A percentile compares a stretch with the other conserved stretches of the same genome.
Conservation (phyloP, 1,140 invertebrate genomes). For the Steinernema khuongi region DNA sequence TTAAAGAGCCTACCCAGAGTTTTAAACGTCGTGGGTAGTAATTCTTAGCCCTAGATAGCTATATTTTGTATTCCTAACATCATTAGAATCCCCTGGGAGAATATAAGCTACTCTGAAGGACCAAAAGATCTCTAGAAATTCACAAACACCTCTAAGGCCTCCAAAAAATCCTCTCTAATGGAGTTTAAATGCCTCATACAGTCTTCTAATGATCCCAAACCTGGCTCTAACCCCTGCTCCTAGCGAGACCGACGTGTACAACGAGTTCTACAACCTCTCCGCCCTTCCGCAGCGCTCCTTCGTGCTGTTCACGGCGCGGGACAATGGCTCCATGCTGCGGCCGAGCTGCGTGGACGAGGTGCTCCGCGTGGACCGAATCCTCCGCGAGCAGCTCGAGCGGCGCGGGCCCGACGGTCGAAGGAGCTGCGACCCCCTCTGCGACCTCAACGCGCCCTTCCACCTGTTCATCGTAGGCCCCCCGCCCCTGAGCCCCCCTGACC, state of each 20-base stretch:
- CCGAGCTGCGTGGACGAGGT: slow-evolving; percentile 28
- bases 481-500: not conserved
- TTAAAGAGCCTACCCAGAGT: too few species aligned
- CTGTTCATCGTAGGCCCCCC: slow-evolving; percentile 39
- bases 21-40: too few species aligned
- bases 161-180: slow-evolving; percentile 21
- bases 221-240: slow-evolving; percentile 22
- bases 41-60: too few species aligned
- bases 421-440: slow-evolving; percentile 49
- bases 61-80: too few species aligned
- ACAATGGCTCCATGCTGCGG: slow-evolving; percentile 36
- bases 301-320: slow-evolving; percentile 41
- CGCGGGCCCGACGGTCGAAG: slow-evolving; percentile 24
- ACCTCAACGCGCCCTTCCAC: slow-evolving; percentile 51
- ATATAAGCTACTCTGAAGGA: too few species aligned
- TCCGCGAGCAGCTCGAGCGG: slow-evolving; percentile 32
- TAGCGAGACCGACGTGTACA: slow-evolving; percentile 44
- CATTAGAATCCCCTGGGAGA: too few species aligned
- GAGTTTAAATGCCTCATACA: slow-evolving; percentile 19
- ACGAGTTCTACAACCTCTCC: slow-evolving; percentile 46
- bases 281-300: slow-evolving; percentile 41
- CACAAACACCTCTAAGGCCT: too few species aligned
- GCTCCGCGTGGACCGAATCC: slow-evolving; percentile 30
- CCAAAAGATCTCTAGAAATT: too few species aligned
- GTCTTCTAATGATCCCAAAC: slow-evolving; percentile 25